Evolutionary conservation across 1,140 invertebrate genomes (phyloP), one percentile per base, ranked within the genome.

Genomic region (Drosophila parabipectinata): DNA sequence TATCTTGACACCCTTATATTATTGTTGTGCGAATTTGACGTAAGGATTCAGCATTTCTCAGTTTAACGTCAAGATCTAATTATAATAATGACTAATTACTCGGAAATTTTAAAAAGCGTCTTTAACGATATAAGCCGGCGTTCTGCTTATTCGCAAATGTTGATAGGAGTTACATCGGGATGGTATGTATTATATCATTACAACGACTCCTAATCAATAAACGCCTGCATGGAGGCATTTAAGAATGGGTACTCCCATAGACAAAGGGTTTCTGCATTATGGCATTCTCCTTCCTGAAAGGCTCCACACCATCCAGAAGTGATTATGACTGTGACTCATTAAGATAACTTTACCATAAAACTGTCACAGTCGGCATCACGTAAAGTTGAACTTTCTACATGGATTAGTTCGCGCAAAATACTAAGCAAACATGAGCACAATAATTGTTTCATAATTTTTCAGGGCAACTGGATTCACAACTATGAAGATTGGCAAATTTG

Each of bases 401-500:
- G 12, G 34, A 12, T n/a, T 12, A n/a, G 10, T 10, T 34, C 8
- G 32, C 32, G 32, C 32, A 9, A 28, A 28, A 28, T 1, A 28
- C 6, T 28, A 28, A 28, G 26, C 6, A 28, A 28, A 28, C 26
- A 28, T 28, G 26, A 28, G 26, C 26, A 10, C 8, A 34, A 9
- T 34, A 10, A 34, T 10, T 37, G 34, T 37, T 37, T 37, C 34
- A 37, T 37, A 37, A 37, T 37, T 64, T 51, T 54, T 9, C 78
- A 98, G 97, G 97, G 92, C 96, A 15, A 97, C 97, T 66, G 98
- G 98, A 45, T 98, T 96, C 92, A 91, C 98, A 39, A 96, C 96
- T 74, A 96, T 97, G 94, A 98, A 98, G 94, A 95, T 98, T 75
- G 97, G 97, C 7, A 98, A 98, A 94, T 93, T 96, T 63, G 96